Conservation (phyloP, 2,888 invertebrate genomes). For the Elmis aenea region DNA sequence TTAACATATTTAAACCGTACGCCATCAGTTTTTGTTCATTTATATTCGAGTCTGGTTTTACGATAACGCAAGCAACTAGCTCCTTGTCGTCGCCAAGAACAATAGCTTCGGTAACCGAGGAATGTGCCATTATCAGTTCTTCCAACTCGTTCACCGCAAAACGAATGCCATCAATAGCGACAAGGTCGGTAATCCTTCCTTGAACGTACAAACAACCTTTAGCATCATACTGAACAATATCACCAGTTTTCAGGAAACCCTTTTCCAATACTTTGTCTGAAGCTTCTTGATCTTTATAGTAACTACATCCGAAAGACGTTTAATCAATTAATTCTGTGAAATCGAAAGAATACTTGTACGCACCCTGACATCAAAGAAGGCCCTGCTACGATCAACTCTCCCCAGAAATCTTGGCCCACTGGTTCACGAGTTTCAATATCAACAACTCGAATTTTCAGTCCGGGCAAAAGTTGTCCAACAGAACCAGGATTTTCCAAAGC, state of each 20-base stretch:
- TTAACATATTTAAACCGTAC: no score
- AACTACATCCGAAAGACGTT: no score
- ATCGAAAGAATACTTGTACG: no score
- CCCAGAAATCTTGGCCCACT: constrained; percentile 28
- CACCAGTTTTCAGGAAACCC: constrained; percentile 37
- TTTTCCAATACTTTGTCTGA: constrained; percentile 26
- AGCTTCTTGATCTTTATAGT: constrained; percentile 30
- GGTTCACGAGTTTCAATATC: constrained; percentile 28
- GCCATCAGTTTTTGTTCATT: constrained; percentile 23
- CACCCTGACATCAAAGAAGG: constrained; percentile 38
- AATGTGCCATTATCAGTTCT: constrained; percentile 32
- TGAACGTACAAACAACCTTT: constrained; percentile 35
- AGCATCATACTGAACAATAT: constrained; percentile 33
- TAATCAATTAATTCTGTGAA: no score
- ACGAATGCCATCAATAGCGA: constrained; percentile 20
- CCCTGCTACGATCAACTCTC: constrained; percentile 33
- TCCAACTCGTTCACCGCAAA: constrained; percentile 31
- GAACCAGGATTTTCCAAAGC: constrained; percentile 27
- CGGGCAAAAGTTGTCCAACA: constrained; percentile 30
- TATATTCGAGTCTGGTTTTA: constrained; percentile 22
- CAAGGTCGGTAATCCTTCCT: constrained; percentile 33
- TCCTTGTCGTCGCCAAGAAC: constrained; percentile 29
- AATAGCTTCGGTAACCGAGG: constrained; percentile 29
- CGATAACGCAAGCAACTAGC: constrained; percentile 31
- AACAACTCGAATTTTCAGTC: constrained; percentile 31